Base-by-base conservation (phyloP, 2,797 vertebrate species). In the Philypnodon macrostomus region DNA sequence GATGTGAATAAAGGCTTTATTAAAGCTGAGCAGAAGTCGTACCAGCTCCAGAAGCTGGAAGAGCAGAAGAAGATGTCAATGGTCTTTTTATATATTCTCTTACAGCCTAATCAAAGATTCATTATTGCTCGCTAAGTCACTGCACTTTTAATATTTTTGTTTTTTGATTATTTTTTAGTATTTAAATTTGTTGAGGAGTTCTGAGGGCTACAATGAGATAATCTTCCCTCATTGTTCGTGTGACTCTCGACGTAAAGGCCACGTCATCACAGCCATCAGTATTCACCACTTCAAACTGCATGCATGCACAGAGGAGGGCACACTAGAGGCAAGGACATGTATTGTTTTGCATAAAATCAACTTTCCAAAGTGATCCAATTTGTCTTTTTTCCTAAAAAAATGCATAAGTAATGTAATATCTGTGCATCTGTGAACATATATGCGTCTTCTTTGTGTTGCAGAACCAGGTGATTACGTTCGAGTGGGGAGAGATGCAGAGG, bases 381-480 rank as follows among this genome's bases (percentile, higher is more conserved):
- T 8, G 9, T 29, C 27, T 29, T 29, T 9, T 10, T 29, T 10
- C 1, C 27, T n/a, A n/a, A n/a, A n/a, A n/a, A n/a, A n/a, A n/a
- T n/a, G n/a, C n/a, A n/a, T n/a, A n/a, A n/a, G n/a, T n/a, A n/a
- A n/a, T n/a, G n/a, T n/a, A n/a, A n/a, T n/a, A n/a, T n/a, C n/a
- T n/a, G n/a, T n/a, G n/a, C n/a, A n/a, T n/a, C n/a, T n/a, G n/a
- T n/a, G n/a, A n/a, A n/a, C n/a, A 8, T 40, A 24, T 5, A 26
- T 15, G 13, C 7, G 13, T 39, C 1, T 12, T 2, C 2, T 26
- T 9, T 41, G 39, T 41, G 21, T 37, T 73, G 0, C 82, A 98
- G 96, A 98, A 96, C 85, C 96, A 98, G 85, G 95, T 98, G 18
- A 98, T 98, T 19, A 91, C 93, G 0, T 98, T 98, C 3, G 93